These are phyloP conservation scores for Dicaeum eximium DNA, from an alignment of 2,113 vertebrate genomes.

Conservation along the genomic window DNA sequence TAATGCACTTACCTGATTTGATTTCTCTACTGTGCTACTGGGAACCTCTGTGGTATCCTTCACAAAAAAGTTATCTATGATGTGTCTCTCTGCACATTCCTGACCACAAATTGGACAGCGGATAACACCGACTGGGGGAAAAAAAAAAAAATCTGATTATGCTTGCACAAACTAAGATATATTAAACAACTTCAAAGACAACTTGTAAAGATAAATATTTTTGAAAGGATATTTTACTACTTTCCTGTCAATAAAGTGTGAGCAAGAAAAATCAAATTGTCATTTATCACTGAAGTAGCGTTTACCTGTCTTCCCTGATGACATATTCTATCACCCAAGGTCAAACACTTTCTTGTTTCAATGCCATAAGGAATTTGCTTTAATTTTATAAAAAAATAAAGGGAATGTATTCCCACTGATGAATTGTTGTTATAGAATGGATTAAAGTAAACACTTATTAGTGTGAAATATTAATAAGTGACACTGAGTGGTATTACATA, in stretches of 20 bases:
- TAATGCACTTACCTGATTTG: slow-evolving; percentile 85
- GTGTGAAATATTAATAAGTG: not conserved
- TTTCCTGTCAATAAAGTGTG: not conserved
- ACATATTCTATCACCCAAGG: not conserved
- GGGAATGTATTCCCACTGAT: not conserved
- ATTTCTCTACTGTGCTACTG: slow-evolving; percentile 98
- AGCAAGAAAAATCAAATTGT: not conserved
- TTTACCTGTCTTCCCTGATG: not conserved
- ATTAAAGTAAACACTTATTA: not conserved
- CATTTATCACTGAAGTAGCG: not conserved
- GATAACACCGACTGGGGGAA: slow-evolving; percentile 82
- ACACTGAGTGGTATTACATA: not conserved
- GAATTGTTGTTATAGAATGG: not conserved
- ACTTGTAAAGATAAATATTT: not conserved
- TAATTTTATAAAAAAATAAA: not conserved
- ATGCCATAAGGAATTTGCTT: not conserved
- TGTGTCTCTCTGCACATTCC: slow-evolving; percentile 94
- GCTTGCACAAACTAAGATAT: not conserved
- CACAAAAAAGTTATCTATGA: slow-evolving; percentile 98
- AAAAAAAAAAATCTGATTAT: slow-evolving; percentile 4
- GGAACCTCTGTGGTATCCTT: slow-evolving; percentile 96
- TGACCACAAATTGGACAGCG: slow-evolving; percentile 95
- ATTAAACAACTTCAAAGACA: slow-evolving; percentile 17
- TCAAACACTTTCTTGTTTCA: not conserved
- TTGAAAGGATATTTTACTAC: not conserved